Evolutionary conservation across 1,140 invertebrate species (phyloP).

Genomic region (Colletes gigas): DNA sequence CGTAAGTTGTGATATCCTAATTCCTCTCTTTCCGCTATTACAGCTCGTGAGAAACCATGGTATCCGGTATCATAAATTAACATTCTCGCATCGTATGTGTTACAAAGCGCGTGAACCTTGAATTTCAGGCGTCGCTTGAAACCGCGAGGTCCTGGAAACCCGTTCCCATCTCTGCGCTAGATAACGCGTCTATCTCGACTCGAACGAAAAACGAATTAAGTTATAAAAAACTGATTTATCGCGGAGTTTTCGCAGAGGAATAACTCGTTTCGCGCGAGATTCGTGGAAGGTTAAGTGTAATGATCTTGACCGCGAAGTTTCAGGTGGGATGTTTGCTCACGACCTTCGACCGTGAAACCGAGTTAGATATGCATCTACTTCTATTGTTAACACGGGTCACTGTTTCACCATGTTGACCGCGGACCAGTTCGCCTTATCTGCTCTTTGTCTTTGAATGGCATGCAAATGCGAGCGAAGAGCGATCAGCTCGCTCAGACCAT

Average conservation of each 20-base stretch:
- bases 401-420: conserved; percentile 39
- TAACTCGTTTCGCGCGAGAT: neutral
- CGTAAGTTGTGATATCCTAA: neutral
- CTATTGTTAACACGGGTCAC: conserved; percentile 41
- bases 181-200: neutral
- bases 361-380: conserved; percentile 40
- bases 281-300: neutral
- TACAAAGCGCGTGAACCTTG: neutral
- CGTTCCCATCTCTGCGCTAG: neutral
- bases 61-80: neutral
- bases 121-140: neutral
- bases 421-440: conserved; percentile 27
- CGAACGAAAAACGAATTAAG: neutral
- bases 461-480: conserved; percentile 2
- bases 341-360: conserved; percentile 36
- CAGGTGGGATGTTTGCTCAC: neutral
- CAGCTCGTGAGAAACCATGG: neutral
- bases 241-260: no score
- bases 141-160: neutral
- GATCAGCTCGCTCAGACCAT: neutral
- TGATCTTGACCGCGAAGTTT: conserved; percentile 21
- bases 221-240: neutral
- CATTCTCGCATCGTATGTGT: neutral
- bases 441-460: conserved; percentile 11
- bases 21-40: neutral